A percentile compares a stretch with the other conserved stretches of the same genome.
These are phyloP conservation scores for Ephydatia muelleri DNA, from an alignment of 37 sponge, comb jelly and placozoan species.

Conservation along the genomic window DNA sequence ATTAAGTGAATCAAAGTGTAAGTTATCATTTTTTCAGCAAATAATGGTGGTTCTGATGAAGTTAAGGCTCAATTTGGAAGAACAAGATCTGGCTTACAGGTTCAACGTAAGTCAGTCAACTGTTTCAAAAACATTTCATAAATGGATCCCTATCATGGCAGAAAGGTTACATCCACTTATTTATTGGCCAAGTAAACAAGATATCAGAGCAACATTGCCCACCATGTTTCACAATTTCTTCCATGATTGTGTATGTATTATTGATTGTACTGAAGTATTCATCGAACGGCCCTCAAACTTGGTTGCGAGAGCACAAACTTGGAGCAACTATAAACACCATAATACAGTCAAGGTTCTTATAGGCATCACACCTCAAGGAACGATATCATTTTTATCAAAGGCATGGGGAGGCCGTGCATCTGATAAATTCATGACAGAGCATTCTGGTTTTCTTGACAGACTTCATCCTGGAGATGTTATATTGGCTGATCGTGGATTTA, in stretches of 20 bases:
- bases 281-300: constrained; percentile 31
- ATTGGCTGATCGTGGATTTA: constrained; percentile 43
- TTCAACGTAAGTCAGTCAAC: constrained; percentile 17
- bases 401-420: too few relatives aligned
- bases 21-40: constrained; percentile 39
- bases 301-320: constrained; percentile 21
- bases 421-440: constrained; percentile 37
- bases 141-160: constrained; percentile 28
- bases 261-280: constrained; percentile 49
- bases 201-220: constrained; percentile 25
- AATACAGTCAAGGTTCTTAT: constrained; percentile 40
- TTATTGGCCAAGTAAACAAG: constrained; percentile 22
- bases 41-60: constrained; percentile 39
- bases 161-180: constrained; percentile 9
- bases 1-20: neutral
- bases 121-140: constrained; percentile 13
- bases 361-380: constrained; percentile 37
- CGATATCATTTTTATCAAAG: constrained; percentile 30
- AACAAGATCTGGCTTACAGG: constrained; percentile 18
- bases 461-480: constrained; percentile 33
- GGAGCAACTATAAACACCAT: too few relatives aligned
- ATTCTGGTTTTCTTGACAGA: constrained; percentile 35
- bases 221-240: neutral
- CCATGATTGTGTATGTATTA: constrained; percentile 5
- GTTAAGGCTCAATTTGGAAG: constrained; percentile 22